Conservation (phyloP, 2,888 invertebrate species). For the Xestoiulus laeticollis region DNA sequence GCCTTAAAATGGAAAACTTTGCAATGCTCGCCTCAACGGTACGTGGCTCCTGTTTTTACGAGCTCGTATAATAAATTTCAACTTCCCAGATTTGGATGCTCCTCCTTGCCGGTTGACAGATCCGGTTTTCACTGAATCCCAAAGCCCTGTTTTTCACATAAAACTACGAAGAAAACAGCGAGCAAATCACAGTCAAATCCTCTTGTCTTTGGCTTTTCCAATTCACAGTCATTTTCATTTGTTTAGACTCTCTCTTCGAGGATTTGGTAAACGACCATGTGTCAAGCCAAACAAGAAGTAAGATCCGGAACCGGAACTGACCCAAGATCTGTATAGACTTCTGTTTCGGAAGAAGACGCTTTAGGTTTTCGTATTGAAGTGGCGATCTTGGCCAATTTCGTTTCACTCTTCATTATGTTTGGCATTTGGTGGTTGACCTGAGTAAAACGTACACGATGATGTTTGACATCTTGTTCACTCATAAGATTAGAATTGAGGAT, state of each 20-base stretch:
- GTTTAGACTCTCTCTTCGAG: background rate
- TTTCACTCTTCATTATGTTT: background rate
- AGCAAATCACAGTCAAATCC: background rate
- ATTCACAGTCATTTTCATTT: background rate
- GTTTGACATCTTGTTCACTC: background rate
- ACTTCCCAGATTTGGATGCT: background rate
- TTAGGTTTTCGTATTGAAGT: background rate
- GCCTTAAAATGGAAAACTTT: slow-evolving; percentile 1
- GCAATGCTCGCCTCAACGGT: background rate
- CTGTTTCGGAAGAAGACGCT: background rate
- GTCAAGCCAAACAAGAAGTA: background rate
- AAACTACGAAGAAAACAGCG: background rate
- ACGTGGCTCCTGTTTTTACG: background rate
- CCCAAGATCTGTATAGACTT: background rate
- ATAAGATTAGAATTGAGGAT: background rate
- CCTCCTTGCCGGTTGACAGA: background rate
- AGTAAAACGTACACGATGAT: background rate
- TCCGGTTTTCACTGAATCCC: background rate
- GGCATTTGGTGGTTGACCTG: background rate
- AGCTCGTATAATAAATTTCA: background rate
- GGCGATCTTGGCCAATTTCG: background rate
- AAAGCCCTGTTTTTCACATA: background rate
- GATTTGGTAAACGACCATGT: background rate
- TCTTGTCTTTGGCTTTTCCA: background rate
- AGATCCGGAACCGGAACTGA: background rate